Evolutionary conservation across 2,113 vertebrate species (phyloP).

Genomic region (Petaurus breviceps): DNA sequence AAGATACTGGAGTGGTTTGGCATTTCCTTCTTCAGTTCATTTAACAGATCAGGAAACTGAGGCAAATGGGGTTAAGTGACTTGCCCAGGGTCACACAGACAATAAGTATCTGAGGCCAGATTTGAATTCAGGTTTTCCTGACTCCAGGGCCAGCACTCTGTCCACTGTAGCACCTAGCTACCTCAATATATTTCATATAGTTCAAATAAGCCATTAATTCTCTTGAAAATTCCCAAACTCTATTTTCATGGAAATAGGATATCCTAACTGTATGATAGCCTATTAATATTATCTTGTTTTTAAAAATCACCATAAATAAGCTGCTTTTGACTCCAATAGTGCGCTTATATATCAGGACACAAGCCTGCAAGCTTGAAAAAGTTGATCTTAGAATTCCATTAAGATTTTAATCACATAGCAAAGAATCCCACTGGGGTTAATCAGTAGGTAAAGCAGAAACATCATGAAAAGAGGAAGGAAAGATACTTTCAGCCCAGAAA

Average conservation of each 20-base stretch:
- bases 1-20: background rate
- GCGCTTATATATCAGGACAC: background rate
- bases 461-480: background rate
- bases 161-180: background rate
- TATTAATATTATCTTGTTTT: background rate
- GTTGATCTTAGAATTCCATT: constrained; percentile 5
- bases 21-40: background rate
- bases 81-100: background rate
- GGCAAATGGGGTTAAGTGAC: background rate
- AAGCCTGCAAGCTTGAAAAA: background rate
- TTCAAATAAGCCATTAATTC: background rate
- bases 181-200: background rate
- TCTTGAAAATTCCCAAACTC: background rate
- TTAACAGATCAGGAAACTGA: background rate
- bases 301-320: background rate
- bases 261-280: background rate
- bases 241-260: background rate
- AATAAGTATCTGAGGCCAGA: background rate
- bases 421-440: background rate
- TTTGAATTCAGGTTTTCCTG: background rate
- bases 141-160: background rate
- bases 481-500: background rate
- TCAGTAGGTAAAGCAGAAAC: background rate
- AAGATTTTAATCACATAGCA: constrained; percentile 38
- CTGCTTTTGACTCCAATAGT: background rate